Base-by-base conservation (phyloP, 1,140 invertebrate genomes). In the Drosophila virilis region DNA sequence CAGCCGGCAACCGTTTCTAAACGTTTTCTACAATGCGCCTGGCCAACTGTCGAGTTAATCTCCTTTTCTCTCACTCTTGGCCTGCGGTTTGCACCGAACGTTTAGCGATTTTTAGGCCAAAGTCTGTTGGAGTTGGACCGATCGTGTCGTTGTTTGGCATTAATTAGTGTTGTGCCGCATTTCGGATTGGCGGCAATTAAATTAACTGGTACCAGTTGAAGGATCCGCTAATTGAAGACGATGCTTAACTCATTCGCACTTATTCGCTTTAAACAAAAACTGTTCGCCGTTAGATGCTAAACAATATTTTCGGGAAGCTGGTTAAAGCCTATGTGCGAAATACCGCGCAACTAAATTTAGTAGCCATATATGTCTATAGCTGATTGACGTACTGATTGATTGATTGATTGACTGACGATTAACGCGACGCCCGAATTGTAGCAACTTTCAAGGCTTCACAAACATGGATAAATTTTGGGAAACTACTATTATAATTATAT, bases 141-240 rank as follows among this genome's bases (percentile, higher is more conserved):
- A 22, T 46, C 55, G 46, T 60, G 43, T 67, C 72, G 60, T 79
- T 84, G 81, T 88, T 88, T 85, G 82, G 37, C 83, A 74, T 74
- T 73, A 83, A 79, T 86, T 86, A 86, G 75, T 66, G 46, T 6
- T 28, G 45, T 38, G 37, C 33, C 28, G 35, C 38, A 59, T 50
- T 62, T 67, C 54, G 60, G 28, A 71, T 82, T 46, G 76, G 55
- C 83, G 76, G 59, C 83, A 85, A 88, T 86, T 82, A 88, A 61
- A 86, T 82, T 71, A 67, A 86, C 78, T 82, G 79, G 79, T 79
- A 88, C 83, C 82, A 88, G 83, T 86, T 88, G 83, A 86, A 86
- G 79, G 83, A 85, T 85, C 75, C 67, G 82, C 75, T 85, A 85
- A 86, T 88, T 80, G 40, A 61, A 66, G 58, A 62, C 75, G 78